Conservation (phyloP, 2,888 invertebrate genomes). For the Hipparchia sbordonii region DNA sequence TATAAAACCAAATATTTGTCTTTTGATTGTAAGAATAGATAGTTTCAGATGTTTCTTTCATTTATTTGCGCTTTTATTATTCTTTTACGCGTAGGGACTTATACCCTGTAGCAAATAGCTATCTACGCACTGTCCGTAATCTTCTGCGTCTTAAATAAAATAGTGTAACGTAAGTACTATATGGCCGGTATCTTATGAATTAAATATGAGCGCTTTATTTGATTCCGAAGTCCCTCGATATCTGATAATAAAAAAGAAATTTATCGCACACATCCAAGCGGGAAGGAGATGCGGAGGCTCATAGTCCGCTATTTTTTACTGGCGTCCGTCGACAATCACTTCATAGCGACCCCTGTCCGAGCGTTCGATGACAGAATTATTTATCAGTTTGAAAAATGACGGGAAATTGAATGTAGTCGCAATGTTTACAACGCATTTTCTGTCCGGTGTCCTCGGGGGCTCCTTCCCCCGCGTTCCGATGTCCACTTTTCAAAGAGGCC, state of each 20-base stretch:
- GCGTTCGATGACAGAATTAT: conserved; percentile 83
- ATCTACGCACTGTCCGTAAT: conserved; percentile 56
- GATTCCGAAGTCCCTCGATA: conserved; percentile 83
- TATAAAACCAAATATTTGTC: no score
- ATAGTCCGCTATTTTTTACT: conserved; percentile 80
- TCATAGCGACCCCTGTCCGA: conserved; percentile 83
- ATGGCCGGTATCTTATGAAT: conserved; percentile 83
- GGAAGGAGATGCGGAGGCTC: conserved; percentile 61
- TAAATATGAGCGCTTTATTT: conserved; percentile 83
- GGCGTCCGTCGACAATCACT: conserved; percentile 81
- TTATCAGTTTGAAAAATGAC: conserved; percentile 85
- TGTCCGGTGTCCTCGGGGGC: conserved; percentile 80
- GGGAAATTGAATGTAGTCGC: conserved; percentile 84
- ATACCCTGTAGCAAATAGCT: conserved; percentile 14
- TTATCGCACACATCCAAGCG: conserved; percentile 74
- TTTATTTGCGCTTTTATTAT: conserved; percentile 12
- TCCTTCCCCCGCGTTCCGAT: conserved; percentile 82
- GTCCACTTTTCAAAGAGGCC: conserved; percentile 83
- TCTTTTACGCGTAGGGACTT: conserved; percentile 4
- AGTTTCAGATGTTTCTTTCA: not conserved
- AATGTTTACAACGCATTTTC: conserved; percentile 84
- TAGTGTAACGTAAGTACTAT: conserved; percentile 75
- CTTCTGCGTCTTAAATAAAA: conserved; percentile 81
- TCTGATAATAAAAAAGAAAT: conserved; percentile 83
- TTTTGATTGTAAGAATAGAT: no score